A percentile compares a stretch with the other conserved stretches of the same genome.
Evolutionary conservation across 2,113 vertebrate genomes (phyloP).

Genomic region (Apteryx owenii): DNA sequence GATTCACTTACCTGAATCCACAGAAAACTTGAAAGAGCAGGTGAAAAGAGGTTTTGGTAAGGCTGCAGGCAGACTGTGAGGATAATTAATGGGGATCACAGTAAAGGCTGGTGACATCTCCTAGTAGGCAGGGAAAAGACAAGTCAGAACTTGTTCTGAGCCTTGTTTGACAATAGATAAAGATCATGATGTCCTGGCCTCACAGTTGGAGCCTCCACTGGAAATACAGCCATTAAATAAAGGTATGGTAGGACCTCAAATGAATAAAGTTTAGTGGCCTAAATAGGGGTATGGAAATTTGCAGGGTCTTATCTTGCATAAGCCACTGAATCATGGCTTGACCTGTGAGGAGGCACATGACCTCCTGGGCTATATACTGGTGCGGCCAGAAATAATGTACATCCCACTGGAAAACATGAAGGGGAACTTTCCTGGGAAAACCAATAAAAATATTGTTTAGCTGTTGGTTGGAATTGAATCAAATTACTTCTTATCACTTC

Average conservation of each 20-base stretch:
- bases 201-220: neutral
- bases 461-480: neutral
- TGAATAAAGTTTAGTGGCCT: neutral
- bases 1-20: neutral
- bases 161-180: conserved; percentile 15
- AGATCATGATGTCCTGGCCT: neutral
- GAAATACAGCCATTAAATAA: neutral
- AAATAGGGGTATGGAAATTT: neutral
- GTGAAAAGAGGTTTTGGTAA: conserved; percentile 28
- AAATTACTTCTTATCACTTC: neutral
- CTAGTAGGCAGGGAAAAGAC: conserved; percentile 22
- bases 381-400: neutral
- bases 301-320: neutral
- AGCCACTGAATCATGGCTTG: neutral
- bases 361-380: neutral
- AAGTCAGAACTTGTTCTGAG: conserved; percentile 15
- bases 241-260: neutral
- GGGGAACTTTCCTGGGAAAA: neutral
- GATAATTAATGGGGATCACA: conserved; percentile 6
- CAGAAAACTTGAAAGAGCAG: conserved; percentile 31
- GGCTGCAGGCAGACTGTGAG: conserved; percentile 6
- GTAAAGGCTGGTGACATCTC: conserved; percentile 26
- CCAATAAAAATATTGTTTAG: neutral
- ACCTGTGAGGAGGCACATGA: neutral
- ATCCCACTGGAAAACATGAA: accelerated